A percentile compares a stretch with the other conserved stretches of the same genome.
phyloP scores from a whole-genome alignment of 2,113 vertebrate species.

The Centrocercus urophasianus region DNA sequence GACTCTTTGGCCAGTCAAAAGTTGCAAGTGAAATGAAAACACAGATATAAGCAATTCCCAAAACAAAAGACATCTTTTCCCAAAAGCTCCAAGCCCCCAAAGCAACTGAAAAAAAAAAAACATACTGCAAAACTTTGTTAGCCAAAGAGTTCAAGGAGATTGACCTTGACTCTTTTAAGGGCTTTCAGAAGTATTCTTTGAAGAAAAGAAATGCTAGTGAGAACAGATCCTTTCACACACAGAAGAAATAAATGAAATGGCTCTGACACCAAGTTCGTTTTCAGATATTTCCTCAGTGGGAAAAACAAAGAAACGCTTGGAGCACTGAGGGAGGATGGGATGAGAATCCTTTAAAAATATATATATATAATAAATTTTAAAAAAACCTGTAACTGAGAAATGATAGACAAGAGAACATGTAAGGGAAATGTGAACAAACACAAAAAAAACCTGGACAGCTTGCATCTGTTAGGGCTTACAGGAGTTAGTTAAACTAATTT shows the following conservation, averaged over 20 bases:
- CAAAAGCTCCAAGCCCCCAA: background rate
- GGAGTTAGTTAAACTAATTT: background rate
- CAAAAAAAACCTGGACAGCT: background rate
- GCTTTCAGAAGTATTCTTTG: slow-evolving; percentile 11
- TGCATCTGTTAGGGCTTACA: background rate
- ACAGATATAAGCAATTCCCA: background rate
- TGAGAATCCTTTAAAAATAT: background rate
- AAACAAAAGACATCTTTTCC: background rate
- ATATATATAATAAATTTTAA: background rate
- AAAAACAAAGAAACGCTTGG: background rate
- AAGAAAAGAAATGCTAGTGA: slow-evolving; percentile 35
- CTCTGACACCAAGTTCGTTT: slow-evolving; percentile 10
- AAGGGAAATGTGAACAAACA: background rate
- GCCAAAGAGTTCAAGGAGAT: background rate
- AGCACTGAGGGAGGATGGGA: background rate
- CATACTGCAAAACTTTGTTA: background rate
- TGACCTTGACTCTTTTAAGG: slow-evolving; percentile 9
- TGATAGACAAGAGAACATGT: background rate
- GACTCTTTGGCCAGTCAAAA: background rate
- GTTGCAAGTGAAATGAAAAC: background rate
- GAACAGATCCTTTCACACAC: slow-evolving; percentile 29
- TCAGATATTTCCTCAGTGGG: background rate
- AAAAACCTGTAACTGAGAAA: background rate
- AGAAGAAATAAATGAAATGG: background rate
- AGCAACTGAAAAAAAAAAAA: background rate